Evolutionary conservation across 1,140 invertebrate genomes (phyloP), one percentile per base, ranked within the genome.

Genomic region (Eumaeus atala): DNA sequence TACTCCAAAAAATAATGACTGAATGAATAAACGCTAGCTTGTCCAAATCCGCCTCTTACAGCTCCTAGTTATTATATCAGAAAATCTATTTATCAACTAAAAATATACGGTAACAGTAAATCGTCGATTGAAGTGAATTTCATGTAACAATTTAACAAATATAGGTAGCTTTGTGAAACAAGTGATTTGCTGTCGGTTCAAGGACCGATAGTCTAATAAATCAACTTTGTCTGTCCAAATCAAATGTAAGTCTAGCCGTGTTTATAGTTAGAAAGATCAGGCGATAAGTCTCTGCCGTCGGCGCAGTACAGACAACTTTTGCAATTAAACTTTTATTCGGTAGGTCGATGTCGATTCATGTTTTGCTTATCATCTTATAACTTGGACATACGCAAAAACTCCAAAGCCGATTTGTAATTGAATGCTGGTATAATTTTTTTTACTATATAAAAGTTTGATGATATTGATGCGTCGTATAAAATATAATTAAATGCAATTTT

Each of bases 311-410:
- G 77, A 74, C 70, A 80, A 80, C 75, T 79, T 83, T 80, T 17
- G 75, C 79, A 83, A 80, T 83, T 80, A 83, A 83, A 83, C 75
- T 83, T 83, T 78, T 76, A 83, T 78, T 75, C 68, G 58, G 55
- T 42, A 72, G 57, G 71, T 74, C 75, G 68, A 74, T 77, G 73
- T 75, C 72, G 64, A 66, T 66, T 50, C 64, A 76, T 78, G 74
- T 76, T 76, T 72, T 71, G 72, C 70, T 71, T 71, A 76, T 72
- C 62, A 64, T 61, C 51, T 54, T 40, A 57, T 58, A 63, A 62
- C 54, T 70, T 63, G 28, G 44, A 47, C 56, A 47, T 53, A 47
- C 40, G 17, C 16, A 12, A 34, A 47, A 47, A 35, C 28, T 16
- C 16, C 21, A 33, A 12, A 44, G 21, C 14, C 33, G 38, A 52